Base-by-base conservation (phyloP, 1,140 invertebrate genomes). In the Drosophila lacteicornis region DNA sequence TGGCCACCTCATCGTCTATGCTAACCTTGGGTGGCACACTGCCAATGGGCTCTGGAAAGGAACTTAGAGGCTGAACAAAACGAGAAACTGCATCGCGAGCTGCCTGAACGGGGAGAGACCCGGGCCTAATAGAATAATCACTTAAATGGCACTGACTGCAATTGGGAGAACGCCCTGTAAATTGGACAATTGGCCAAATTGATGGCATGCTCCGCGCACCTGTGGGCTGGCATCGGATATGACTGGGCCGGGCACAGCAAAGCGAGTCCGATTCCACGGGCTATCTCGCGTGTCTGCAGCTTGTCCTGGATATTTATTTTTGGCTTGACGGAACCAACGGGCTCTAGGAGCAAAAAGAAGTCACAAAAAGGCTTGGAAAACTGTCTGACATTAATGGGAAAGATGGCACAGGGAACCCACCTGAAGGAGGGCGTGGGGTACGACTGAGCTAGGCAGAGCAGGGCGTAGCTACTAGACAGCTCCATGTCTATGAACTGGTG, bases 21-120 rank as follows among this genome's bases (percentile, higher is more conserved):
- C 95, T 96, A 92, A 97, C 95, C 93, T 96, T 96, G 30, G 96
- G 96, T 53, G 95, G 94, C 70, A 96, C 96, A 78, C 95, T 95
- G 91, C 96, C 95, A 81, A 97, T 95, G 27, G 96, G 96, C 90
- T 97, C 96, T 97, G 93, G 8, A 76, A 75, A 33, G 11, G 38
- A 56, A 77, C 42, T 40, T 12, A 49, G 12, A 51, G 38, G 19
- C n/a, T 45, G 22, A 38, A 50, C 15, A 47, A 46, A 45, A 12
- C 27, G 45, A 50, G 2, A 17, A 38, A 45, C 30, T 15, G 49
- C 13, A 4, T 27, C 0, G 5, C 9, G 50, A 75, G 61, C 79
- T 75, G 81, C 80, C 82, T 85, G 85, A 85, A 80, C 42, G 43
- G 49, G n/a, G 27, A 40, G 9, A 17, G 94, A 95, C 94, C 94